These are phyloP conservation scores for Copidosoma aretas DNA, from an alignment of 2,888 invertebrate species.

Conservation along the genomic window DNA sequence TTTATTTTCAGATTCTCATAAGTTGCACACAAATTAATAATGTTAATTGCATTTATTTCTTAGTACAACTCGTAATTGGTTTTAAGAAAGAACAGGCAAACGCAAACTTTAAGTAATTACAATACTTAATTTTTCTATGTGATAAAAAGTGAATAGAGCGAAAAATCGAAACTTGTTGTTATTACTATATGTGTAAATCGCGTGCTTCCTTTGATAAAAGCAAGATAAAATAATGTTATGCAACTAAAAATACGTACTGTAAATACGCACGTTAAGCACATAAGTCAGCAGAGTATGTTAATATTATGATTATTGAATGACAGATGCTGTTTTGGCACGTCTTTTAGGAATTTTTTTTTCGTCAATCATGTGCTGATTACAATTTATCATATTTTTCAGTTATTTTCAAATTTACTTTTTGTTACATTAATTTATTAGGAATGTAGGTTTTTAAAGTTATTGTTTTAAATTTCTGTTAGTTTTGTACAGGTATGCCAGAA, in stretches of 20 bases:
- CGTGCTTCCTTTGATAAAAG: conserved; percentile 40
- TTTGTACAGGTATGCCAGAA: conserved; percentile 6
- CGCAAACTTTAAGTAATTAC: conserved; percentile 28
- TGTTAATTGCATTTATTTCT: neutral
- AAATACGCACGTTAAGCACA: conserved; percentile 42
- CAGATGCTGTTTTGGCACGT: conserved; percentile 50
- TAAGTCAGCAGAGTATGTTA: conserved; percentile 51
- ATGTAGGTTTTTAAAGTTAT: conserved; percentile 31
- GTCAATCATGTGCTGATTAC: conserved; percentile 19
- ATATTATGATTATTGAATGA: conserved; percentile 54
- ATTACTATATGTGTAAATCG: conserved; percentile 36
- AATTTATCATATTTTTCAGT: neutral
- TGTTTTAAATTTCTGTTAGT: conserved; percentile 24
- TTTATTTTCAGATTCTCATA: too few relatives aligned
- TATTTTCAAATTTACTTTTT: conserved; percentile 9
- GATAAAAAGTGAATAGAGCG: conserved; percentile 46
- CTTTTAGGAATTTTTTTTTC: conserved; percentile 23
- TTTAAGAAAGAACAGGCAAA: conserved; percentile 26
- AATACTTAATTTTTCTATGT: conserved; percentile 59
- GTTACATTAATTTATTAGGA: conserved; percentile 17
- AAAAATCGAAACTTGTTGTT: conserved; percentile 33
- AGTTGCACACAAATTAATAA: too few relatives aligned
- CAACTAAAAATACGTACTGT: conserved; percentile 41
- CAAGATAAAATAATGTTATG: conserved; percentile 18
- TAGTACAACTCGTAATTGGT: conserved; percentile 17